Percentiles rank a stretch among this genome's conserved stretches.
Conservation (phyloP, 2,797 vertebrate species). For the Remorina albescens region DNA sequence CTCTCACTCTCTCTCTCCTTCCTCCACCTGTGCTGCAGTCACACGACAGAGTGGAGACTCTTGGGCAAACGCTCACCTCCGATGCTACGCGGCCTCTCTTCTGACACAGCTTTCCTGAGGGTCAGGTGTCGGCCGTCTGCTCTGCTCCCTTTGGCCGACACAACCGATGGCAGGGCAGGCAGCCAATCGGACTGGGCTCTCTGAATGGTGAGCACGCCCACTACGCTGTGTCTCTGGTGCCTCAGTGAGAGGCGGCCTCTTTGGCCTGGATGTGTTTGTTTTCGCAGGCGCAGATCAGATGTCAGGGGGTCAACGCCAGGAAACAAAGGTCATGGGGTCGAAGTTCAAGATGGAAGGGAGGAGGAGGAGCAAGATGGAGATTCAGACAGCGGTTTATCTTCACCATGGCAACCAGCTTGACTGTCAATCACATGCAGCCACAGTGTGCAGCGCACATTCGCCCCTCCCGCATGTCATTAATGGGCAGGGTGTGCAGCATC, state of each 20-base stretch:
- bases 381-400: slow-evolving; percentile 95
- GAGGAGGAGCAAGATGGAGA: slow-evolving; percentile 95
- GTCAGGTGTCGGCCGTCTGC: slow-evolving; percentile 93
- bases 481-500: slow-evolving; percentile 69
- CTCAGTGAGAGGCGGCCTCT: slow-evolving; percentile 93
- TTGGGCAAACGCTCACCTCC: slow-evolving; percentile 88
- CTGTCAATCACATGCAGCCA: slow-evolving; percentile 94
- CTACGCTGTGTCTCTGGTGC: slow-evolving; percentile 99
- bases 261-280: slow-evolving; percentile 84
- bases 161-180: slow-evolving; percentile 84
- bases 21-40: slow-evolving; percentile 76
- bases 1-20: slow-evolving; percentile 71
- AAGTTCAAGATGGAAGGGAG: slow-evolving; percentile 78
- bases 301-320: slow-evolving; percentile 65
- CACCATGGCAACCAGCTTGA: slow-evolving; percentile 92
- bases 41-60: slow-evolving; percentile 72
- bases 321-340: slow-evolving; percentile 72
- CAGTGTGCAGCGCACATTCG: slow-evolving; percentile 72
- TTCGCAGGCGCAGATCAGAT: slow-evolving; percentile 54
- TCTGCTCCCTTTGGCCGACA: slow-evolving; percentile 93
- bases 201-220: slow-evolving; percentile 96
- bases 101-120: slow-evolving; percentile 98
- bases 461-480: slow-evolving; percentile 58
- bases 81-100: slow-evolving; percentile 93
- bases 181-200: slow-evolving; percentile 96